Evolutionary conservation across 2,797 vertebrate genomes (phyloP).

Genomic region (Iguana delicatissima): DNA sequence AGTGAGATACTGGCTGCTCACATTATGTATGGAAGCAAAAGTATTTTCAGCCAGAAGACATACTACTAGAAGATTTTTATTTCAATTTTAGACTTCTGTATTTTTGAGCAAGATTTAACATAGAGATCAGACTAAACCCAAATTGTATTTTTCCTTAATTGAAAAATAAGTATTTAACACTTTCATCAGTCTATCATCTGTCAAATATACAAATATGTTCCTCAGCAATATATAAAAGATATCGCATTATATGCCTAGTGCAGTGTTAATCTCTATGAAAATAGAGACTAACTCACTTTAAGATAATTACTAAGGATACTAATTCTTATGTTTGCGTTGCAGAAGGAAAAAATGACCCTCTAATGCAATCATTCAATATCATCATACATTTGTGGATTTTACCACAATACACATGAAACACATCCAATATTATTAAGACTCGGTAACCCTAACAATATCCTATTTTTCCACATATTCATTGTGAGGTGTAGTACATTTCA

Average conservation of each 20-base stretch:
- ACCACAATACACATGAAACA: slow-evolving; percentile 44
- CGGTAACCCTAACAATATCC: neutral
- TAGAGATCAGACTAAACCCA: slow-evolving; percentile 48
- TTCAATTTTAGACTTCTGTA: neutral
- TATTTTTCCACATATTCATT: slow-evolving; percentile 29
- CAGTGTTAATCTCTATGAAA: slow-evolving; percentile 23
- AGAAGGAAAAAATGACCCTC: slow-evolving; percentile 12
- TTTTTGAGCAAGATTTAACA: slow-evolving; percentile 62
- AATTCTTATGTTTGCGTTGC: slow-evolving; percentile 33
- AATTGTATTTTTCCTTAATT: slow-evolving; percentile 61
- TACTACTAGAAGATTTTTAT: neutral
- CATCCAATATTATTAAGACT: neutral
- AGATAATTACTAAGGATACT: slow-evolving; percentile 36
- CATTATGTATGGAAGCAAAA: neutral
- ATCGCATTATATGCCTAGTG: slow-evolving; percentile 51
- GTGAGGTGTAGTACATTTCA: slow-evolving; percentile 32
- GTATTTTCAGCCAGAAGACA: neutral
- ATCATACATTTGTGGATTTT: slow-evolving; percentile 15
- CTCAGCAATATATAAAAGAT: slow-evolving; percentile 45
- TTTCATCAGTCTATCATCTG: slow-evolving; percentile 66
- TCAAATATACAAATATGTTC: slow-evolving; percentile 61
- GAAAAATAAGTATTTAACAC: slow-evolving; percentile 67
- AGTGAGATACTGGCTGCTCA: neutral
- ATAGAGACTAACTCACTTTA: neutral
- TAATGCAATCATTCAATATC: slow-evolving; percentile 27